A percentile compares a stretch with the other conserved stretches of the same genome.
Evolutionary conservation across 2,797 vertebrate genomes (phyloP).

Genomic region (Characodon lateralis): DNA sequence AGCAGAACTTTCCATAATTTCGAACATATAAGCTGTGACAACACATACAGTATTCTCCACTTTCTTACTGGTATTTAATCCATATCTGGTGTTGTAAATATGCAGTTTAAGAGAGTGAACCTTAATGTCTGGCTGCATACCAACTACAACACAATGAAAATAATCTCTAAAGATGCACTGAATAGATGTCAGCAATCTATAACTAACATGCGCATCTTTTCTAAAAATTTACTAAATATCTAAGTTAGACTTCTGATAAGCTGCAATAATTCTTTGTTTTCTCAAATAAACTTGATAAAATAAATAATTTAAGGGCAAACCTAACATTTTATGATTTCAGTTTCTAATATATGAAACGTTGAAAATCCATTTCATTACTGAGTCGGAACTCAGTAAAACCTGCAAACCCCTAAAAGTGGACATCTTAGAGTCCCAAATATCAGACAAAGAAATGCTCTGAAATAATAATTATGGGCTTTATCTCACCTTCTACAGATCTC

Average conservation of each 20-base stretch:
- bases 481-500: background rate
- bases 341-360: background rate
- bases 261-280: background rate
- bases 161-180: background rate
- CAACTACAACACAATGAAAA: background rate
- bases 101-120: too few relatives aligned
- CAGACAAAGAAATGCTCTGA: background rate
- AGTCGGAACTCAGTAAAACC: background rate
- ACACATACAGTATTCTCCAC: background rate
- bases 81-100: background rate
- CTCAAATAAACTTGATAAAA: too few relatives aligned
- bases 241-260: background rate
- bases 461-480: background rate
- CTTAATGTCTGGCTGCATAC: background rate
- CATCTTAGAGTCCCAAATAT: background rate
- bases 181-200: background rate
- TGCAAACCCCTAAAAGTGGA: background rate
- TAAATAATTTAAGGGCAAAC: background rate
- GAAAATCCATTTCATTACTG: background rate
- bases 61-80: constrained; percentile 1
- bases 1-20: background rate
- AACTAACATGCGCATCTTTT: background rate
- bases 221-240: background rate
- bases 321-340: background rate
- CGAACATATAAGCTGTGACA: background rate